Percentiles rank a stretch among this genome's conserved stretches.
Evolutionary conservation across 2,113 vertebrate species (phyloP).

Genomic region (Tragulus kanchil): DNA sequence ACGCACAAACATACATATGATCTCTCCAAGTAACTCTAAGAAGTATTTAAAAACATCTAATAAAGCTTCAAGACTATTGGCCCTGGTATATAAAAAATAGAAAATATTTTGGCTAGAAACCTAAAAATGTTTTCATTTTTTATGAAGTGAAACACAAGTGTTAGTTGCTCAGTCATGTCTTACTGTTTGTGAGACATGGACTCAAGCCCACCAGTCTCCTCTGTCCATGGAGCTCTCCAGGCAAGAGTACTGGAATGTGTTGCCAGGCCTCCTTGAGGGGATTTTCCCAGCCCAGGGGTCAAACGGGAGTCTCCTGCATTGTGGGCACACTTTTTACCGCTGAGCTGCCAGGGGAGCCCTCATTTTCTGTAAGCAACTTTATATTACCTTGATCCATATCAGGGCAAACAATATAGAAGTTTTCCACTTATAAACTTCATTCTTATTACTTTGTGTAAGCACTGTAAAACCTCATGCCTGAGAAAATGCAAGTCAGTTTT

Average conservation of each 20-base stretch:
- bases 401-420: neutral
- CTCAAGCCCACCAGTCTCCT: no score
- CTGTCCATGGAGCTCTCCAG: no score
- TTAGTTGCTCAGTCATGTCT: no score
- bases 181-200: no score
- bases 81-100: neutral
- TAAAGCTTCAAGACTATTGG: neutral
- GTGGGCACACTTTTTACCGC: no score
- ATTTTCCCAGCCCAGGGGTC: no score
- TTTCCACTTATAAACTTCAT: neutral
- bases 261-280: no score
- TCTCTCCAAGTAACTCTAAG: neutral
- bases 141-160: no score
- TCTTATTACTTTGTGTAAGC: neutral
- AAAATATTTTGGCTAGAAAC: neutral
- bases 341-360: no score
- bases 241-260: no score
- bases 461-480: slow-evolving; percentile 14
- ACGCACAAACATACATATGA: neutral
- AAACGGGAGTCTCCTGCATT: no score
- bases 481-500: neutral
- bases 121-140: neutral
- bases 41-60: neutral
- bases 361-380: neutral
- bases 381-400: neutral